Evolutionary conservation across 2,797 vertebrate genomes (phyloP).

Genomic region (Microhierax caerulescens): DNA sequence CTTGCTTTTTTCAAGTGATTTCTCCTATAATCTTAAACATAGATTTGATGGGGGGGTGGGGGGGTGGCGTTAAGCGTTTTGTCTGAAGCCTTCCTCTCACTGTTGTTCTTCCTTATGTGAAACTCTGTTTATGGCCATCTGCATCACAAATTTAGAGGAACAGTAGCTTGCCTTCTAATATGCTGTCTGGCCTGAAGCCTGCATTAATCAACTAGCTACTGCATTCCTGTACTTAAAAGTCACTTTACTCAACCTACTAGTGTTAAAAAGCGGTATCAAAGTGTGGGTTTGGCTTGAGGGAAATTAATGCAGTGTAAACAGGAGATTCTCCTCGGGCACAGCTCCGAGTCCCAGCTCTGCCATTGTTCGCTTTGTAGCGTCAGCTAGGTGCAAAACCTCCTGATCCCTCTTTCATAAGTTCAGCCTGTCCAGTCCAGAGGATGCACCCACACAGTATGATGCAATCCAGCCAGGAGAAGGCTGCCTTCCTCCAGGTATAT

Average conservation of each 20-base stretch:
- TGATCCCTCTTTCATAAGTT: rapidly evolving
- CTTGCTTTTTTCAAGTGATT: not conserved
- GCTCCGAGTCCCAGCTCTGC: not conserved
- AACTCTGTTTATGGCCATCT: not conserved
- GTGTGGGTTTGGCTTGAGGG: not conserved
- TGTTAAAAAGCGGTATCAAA: not conserved
- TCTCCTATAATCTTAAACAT: not conserved
- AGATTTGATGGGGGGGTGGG: not conserved
- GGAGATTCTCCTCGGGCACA: not conserved
- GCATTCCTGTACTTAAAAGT: not conserved
- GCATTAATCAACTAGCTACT: not conserved
- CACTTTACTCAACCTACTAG: not conserved
- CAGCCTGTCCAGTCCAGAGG: not conserved
- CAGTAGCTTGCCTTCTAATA: not conserved
- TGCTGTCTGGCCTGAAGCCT: not conserved
- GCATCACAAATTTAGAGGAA: not conserved
- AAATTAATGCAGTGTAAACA: not conserved
- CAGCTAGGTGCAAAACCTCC: not conserved
- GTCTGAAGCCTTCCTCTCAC: not conserved
- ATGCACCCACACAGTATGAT: not conserved
- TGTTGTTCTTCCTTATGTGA: not conserved
- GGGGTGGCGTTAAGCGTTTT: not conserved
- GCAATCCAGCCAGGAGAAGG: not conserved
- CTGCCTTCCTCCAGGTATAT: not conserved
- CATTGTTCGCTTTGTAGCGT: not conserved